Evolutionary conservation across 2,113 vertebrate species (phyloP).

Genomic region (Climacteris rufus): DNA sequence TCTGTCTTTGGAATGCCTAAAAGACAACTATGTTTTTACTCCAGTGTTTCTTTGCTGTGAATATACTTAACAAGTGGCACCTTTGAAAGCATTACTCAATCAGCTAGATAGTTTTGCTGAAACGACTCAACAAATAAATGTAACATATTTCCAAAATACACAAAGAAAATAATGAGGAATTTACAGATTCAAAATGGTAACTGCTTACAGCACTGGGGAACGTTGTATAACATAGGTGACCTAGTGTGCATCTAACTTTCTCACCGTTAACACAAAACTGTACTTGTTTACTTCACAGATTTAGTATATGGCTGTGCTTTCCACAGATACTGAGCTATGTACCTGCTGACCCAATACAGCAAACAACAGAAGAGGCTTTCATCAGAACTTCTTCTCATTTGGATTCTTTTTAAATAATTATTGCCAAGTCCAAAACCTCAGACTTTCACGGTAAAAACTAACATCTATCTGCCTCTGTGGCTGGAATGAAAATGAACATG

Average conservation of each 20-base stretch:
- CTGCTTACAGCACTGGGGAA: background rate
- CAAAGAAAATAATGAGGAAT: background rate
- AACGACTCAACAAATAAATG: conserved; percentile 26
- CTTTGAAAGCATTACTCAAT: conserved; percentile 37
- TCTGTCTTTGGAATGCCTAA: conserved; percentile 76
- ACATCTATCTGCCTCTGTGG: background rate
- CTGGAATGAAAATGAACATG: conserved; percentile 58
- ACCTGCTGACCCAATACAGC: background rate
- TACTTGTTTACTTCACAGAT: background rate
- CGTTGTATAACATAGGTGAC: background rate
- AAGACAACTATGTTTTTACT: conserved; percentile 35
- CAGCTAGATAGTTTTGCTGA: conserved; percentile 61
- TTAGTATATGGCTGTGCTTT: conserved; percentile 54
- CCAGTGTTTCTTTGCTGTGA: conserved; percentile 59
- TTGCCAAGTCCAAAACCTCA: background rate
- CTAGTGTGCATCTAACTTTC: background rate
- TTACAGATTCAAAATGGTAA: background rate
- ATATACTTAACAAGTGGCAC: conserved; percentile 49
- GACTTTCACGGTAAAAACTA: background rate
- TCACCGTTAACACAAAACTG: background rate
- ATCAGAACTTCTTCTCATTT: background rate
- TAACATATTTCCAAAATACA: background rate
- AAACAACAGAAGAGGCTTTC: background rate
- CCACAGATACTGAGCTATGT: background rate
- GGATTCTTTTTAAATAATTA: background rate